Conservation (phyloP, 2,888 invertebrate species). For the Drosophila hawaiiensis region DNA sequence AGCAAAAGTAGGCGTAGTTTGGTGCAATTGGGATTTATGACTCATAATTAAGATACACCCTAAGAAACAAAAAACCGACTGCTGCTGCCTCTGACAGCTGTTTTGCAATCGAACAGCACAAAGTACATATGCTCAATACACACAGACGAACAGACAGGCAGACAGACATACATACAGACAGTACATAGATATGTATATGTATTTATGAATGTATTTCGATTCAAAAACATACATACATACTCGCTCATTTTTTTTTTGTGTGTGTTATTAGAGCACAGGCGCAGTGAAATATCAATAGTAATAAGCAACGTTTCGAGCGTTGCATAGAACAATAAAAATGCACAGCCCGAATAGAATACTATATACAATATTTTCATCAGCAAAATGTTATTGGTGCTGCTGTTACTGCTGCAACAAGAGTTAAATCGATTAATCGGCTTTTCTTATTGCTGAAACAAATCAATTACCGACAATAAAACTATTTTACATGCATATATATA, state of each 20-base stretch:
- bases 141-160: constrained; percentile 18
- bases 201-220: constrained; percentile 27
- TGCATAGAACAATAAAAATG: constrained; percentile 41
- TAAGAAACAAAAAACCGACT: constrained; percentile 49
- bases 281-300: constrained; percentile 63
- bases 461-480: constrained; percentile 33
- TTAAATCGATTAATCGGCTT: constrained; percentile 45
- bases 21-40: constrained; percentile 73
- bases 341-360: constrained; percentile 10
- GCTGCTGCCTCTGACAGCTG: constrained; percentile 55
- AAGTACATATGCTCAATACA: constrained; percentile 44
- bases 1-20: constrained; percentile 64
- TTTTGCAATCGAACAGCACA: constrained; percentile 60
- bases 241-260: constrained; percentile 25
- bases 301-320: constrained; percentile 38
- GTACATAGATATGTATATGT: constrained; percentile 32
- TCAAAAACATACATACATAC: constrained; percentile 25
- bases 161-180: constrained; percentile 18
- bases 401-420: constrained; percentile 24
- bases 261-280: constrained; percentile 61
- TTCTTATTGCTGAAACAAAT: constrained; percentile 28
- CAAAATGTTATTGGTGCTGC: constrained; percentile 3
- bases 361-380: constrained; percentile 18
- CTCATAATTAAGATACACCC: constrained; percentile 74
- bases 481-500: constrained; percentile 16